Base-by-base conservation (phyloP, 64 coral and sea anemone genomes). In the Acropora yongei region DNA sequence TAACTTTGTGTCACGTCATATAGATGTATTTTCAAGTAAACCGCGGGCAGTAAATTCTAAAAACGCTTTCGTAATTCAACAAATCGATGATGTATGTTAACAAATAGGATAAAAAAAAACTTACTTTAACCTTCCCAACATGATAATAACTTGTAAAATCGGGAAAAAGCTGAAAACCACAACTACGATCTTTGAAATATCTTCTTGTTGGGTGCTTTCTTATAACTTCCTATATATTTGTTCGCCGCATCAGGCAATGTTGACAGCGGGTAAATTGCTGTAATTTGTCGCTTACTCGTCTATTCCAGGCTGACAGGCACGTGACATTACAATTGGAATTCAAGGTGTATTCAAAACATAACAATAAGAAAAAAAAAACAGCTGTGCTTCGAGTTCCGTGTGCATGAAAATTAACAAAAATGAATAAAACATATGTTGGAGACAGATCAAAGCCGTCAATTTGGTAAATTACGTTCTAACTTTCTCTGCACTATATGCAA, bases 91-190 rank as follows among this genome's bases (percentile, higher is more conserved):
- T 18, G 45, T 55, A 55, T 7, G 5, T 7, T 55, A 7, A 5
- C 5, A 55, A 55, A 55, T 5, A 55, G 10, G 10, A 55, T 5
- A 7, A 55, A 55, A 55, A 55, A 10, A 7, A 55, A 85, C 82
- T 85, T 85, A 85, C 82, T 85, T 85, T 42, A 85, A 85, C 66
- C 82, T 85, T 71, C 82, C 82, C 82, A 85, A 47, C 82, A 85
- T 85, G 82, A 71, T 8, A 68, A 68, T 11, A 9, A 18, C 8
- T 67, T 5, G 46, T 71, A 48, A 81, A 85, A 72, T 46, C n/a
- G 44, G 17, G 18, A 65, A 4, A 19, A 71, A 71, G 65, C 65
- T n/a, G 17, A 85, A 44, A 17, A 45, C 19, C 43, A 84, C 18
- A 45, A 17, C 16, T 2, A 16, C 44, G 41, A 2, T 39, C 1